Evolutionary conservation across 1,140 invertebrate species (phyloP).

Genomic region (Brachionus rubens): DNA sequence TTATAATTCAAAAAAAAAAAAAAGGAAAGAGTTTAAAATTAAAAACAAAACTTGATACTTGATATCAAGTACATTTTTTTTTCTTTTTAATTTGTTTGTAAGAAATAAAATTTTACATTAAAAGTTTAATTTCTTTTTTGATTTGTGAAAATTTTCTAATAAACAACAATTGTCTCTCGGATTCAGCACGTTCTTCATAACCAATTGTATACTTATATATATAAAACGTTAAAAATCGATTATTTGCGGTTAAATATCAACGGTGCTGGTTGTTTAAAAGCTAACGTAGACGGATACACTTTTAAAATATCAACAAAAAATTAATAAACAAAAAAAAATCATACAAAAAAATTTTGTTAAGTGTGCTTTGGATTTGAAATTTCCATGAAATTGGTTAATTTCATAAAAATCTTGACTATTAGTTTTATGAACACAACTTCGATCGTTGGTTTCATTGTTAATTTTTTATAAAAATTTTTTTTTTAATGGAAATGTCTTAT

Average conservation of each 20-base stretch:
- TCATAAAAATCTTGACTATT: too few relatives aligned
- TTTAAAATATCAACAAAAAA: neutral
- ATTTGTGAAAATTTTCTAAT: neutral
- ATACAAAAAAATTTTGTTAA: too few relatives aligned
- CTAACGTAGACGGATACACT: constrained; percentile 40
- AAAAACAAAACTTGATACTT: neutral
- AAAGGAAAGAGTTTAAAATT: neutral
- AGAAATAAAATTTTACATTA: constrained; percentile 11
- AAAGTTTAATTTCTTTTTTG: neutral
- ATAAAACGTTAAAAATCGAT: too few relatives aligned
- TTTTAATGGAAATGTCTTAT: too few relatives aligned
- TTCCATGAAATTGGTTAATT: too few relatives aligned
- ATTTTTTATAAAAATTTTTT: too few relatives aligned
- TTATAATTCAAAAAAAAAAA: constrained; percentile 1
- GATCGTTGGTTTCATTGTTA: too few relatives aligned
- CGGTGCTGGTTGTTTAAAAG: constrained; percentile 43
- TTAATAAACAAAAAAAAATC: neutral
- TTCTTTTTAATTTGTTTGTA: neutral
- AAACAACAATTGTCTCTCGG: neutral
- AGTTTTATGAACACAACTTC: too few relatives aligned
- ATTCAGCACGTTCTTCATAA: too few relatives aligned
- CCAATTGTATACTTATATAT: too few relatives aligned
- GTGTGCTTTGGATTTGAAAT: too few relatives aligned
- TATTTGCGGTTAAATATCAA: constrained; percentile 36
- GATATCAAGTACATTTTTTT: constrained; percentile 7